Evolutionary conservation across 2,797 vertebrate species (phyloP).

Genomic region (Eleutherodactylus coqui): DNA sequence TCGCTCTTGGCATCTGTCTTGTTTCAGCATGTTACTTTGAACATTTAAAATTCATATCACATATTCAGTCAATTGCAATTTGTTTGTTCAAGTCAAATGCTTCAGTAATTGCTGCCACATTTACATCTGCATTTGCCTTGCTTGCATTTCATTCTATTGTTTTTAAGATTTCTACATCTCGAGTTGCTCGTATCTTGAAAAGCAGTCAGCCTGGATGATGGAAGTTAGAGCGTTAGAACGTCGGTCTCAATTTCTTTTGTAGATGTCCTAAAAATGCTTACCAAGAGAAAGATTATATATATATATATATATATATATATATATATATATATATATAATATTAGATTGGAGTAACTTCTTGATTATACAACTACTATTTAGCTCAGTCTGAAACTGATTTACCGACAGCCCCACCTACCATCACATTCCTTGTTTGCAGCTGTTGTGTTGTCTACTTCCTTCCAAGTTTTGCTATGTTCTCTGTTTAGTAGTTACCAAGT

Average conservation of each 20-base stretch:
- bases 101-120: constrained; percentile 38
- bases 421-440: too few relatives aligned
- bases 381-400: too few relatives aligned
- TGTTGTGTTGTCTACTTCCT: too few relatives aligned
- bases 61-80: constrained; percentile 2
- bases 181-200: background rate
- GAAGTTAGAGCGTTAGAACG: background rate
- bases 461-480: too few relatives aligned
- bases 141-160: constrained; percentile 5
- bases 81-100: constrained; percentile 32
- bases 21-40: background rate
- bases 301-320: too few relatives aligned
- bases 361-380: too few relatives aligned
- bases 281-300: too few relatives aligned
- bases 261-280: too few relatives aligned
- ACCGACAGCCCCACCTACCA: too few relatives aligned
- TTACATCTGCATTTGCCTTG: constrained; percentile 15
- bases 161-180: background rate
- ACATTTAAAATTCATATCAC: constrained; percentile 26
- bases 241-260: background rate
- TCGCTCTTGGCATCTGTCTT: background rate
- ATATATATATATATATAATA: too few relatives aligned
- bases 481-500: too few relatives aligned
- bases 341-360: too few relatives aligned
- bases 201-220: background rate